Conservation (phyloP, 2,888 invertebrate species). For the Miltochrista miniata region DNA sequence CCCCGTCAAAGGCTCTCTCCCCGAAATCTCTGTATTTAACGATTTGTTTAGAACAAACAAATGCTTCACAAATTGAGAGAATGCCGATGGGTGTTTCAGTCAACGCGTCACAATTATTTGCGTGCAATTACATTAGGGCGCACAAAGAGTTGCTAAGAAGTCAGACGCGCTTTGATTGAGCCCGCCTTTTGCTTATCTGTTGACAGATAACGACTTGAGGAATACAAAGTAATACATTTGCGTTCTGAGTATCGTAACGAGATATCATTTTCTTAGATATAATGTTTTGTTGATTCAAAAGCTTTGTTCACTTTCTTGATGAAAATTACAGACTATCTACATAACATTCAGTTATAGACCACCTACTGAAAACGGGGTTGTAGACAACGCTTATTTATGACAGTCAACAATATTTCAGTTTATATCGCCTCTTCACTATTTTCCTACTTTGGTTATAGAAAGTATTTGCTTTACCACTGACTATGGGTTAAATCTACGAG, state of each 20-base stretch:
- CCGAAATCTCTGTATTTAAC: constrained; percentile 20
- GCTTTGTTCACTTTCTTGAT: not conserved
- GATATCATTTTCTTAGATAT: constrained; percentile 2
- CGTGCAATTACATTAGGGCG: constrained; percentile 39
- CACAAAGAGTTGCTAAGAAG: constrained; percentile 31
- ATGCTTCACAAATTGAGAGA: constrained; percentile 22
- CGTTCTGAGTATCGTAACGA: not conserved
- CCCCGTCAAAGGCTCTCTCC: constrained; percentile 10
- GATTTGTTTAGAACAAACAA: constrained; percentile 35
- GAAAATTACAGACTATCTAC: not conserved
- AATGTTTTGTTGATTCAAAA: not conserved
- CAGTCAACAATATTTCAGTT: no score
- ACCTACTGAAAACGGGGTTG: no score
- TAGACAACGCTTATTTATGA: no score
- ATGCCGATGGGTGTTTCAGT: constrained; percentile 25
- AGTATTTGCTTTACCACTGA: no score
- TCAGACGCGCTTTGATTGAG: constrained; percentile 18
- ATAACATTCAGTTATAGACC: no score
- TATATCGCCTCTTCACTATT: no score
- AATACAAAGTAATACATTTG: not conserved
- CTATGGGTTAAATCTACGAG: no score
- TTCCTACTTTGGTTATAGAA: no score
- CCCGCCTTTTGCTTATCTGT: constrained; percentile 7
- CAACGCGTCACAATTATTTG: constrained; percentile 32
- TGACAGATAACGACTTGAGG: constrained; percentile 4